Base-by-base conservation (phyloP, 2,888 invertebrate species). In the Andrena flavipes region DNA sequence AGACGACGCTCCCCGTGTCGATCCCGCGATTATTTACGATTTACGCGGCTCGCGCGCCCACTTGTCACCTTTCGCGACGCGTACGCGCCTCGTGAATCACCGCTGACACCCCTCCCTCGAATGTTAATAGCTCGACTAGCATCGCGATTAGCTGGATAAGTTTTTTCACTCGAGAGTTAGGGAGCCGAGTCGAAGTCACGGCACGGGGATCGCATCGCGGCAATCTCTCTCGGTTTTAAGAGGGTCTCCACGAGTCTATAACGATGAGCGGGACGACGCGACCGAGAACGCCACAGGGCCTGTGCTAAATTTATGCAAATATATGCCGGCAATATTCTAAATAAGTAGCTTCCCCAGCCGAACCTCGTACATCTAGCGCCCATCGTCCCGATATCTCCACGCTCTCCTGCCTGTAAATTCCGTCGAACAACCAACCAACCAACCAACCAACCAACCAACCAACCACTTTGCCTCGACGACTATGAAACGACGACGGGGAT, bases 321-420 rank as follows among this genome's bases (percentile, higher is more conserved):
- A 91, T 91, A 94, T 93, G 93, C 93, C 89, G 86, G 90, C 93
- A 92, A 93, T 94, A 93, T 93, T 93, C 93, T 93, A 93, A 93
- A 94, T 93, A 94, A 93, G 93, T 93, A 93, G 92, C 90, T 91
- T 89, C 76, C 16, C 85, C 42, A 42, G 83, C 87, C 84, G 33
- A 48, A 54, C 84, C 86, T 80, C 76, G 33, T 48, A n/a, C 72
- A 60, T 54, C 72, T 56, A 10, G 64, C 54, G 13, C 35, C 62
- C 42, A 10, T 10, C 51, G 26, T 54, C 56, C 54, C 49, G 49
- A 65, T 78, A 48, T 60, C 60, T 29, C 56, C 49, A 56, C 42
- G 48, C 54, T 59, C 49, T 59, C 20, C 16, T 54, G 67, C 29
- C 35, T 59, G 60, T 60, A 60, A 64, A 80, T 81, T 80, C 68